Conservation (phyloP, 2,797 vertebrate genomes). For the Clarias fuscus region DNA sequence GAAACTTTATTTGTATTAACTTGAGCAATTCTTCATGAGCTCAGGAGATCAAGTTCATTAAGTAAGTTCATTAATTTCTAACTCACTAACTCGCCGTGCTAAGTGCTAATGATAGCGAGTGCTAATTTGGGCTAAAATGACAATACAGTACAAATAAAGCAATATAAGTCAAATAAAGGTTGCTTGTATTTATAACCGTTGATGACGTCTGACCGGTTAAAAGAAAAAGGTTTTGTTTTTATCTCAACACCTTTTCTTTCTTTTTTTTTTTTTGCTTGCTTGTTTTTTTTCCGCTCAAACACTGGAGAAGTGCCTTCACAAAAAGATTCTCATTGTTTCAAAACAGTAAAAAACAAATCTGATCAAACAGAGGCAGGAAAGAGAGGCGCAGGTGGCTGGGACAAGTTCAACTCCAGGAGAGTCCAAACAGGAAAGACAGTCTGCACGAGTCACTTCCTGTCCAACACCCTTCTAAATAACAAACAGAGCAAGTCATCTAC, state of each 20-base stretch:
- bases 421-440: constrained; percentile 71
- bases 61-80: background rate
- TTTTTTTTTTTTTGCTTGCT: constrained; percentile 4
- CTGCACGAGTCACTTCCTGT: constrained; percentile 46
- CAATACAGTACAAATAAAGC: background rate
- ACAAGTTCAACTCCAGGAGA: constrained; percentile 49
- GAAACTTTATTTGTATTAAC: background rate
- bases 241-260: background rate
- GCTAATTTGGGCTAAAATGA: background rate
- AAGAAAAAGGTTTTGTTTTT: background rate
- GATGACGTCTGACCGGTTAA: background rate
- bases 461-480: constrained; percentile 17
- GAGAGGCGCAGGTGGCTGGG: constrained; percentile 66
- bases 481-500: background rate
- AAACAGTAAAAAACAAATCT: constrained; percentile 62
- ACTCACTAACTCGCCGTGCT: background rate
- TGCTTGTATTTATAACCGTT: background rate
- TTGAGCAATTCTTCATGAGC: background rate
- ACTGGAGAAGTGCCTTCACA: background rate
- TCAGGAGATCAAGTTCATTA: too few relatives aligned
- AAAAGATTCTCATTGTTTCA: constrained; percentile 24
- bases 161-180: too few relatives aligned
- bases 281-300: background rate
- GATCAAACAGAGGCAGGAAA: constrained; percentile 76
- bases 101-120: background rate